phyloP scores from a whole-genome alignment of 2,113 vertebrate species.

The Microtus montanus region DNA sequence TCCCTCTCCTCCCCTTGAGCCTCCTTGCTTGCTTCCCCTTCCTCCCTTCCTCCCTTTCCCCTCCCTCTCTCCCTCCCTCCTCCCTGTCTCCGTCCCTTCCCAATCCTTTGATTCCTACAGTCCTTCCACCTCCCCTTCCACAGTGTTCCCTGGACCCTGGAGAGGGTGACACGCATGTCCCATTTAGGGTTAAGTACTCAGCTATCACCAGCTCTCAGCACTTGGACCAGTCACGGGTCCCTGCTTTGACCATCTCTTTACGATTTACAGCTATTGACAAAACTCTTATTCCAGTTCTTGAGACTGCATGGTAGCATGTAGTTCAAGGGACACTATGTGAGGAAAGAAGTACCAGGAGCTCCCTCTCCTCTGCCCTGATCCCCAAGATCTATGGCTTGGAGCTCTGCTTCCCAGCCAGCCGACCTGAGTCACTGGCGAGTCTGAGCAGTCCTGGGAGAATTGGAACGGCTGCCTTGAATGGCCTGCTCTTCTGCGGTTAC shows the following conservation, averaged over 20 bases:
- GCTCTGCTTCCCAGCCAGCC: neutral
- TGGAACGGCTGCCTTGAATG: neutral
- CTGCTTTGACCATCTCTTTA: neutral
- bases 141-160: neutral
- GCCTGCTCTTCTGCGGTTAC: neutral
- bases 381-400: neutral
- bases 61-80: too few relatives aligned
- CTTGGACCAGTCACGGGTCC: too few relatives aligned
- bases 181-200: too few relatives aligned
- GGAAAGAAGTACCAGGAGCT: too few relatives aligned
- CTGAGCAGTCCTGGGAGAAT: neutral
- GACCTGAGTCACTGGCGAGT: too few relatives aligned
- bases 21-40: rapidly evolving
- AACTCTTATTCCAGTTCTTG: neutral
- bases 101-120: neutral
- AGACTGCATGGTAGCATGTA: neutral
- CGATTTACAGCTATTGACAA: neutral
- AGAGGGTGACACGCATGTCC: neutral
- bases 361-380: neutral
- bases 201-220: neutral
- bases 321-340: too few relatives aligned
- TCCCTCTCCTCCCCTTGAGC: too few relatives aligned
- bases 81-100: too few relatives aligned
- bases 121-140: neutral
- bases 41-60: too few relatives aligned